Evolutionary conservation across 2,888 invertebrate genomes (phyloP).

Genomic region (Scaptomyza parva): DNA sequence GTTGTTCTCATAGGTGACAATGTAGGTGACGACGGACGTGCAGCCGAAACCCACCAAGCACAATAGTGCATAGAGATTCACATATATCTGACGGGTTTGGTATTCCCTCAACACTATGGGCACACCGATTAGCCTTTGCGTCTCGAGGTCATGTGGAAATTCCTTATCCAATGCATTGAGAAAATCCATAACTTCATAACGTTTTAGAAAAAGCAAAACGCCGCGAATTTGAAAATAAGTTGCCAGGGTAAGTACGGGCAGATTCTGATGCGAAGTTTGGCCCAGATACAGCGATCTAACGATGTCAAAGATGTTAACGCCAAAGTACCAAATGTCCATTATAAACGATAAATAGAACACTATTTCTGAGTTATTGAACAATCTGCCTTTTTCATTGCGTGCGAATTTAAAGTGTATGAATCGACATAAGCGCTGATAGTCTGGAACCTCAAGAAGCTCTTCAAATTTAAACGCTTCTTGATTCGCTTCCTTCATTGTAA

Average conservation of each 20-base stretch:
- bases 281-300: not conserved
- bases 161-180: constrained; percentile 48
- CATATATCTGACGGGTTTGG: constrained; percentile 4
- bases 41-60: not conserved
- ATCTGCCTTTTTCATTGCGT: constrained; percentile 38
- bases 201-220: constrained; percentile 43
- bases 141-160: constrained; percentile 38
- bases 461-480: constrained; percentile 48
- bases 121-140: constrained; percentile 32
- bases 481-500: constrained; percentile 2
- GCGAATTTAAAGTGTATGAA: constrained; percentile 39
- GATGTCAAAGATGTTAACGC: constrained; percentile 33
- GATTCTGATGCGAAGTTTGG: constrained; percentile 12
- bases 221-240: constrained; percentile 44
- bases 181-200: constrained; percentile 36
- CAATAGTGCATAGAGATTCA: not conserved
- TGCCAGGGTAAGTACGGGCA: constrained; percentile 12
- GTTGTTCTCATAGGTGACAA: constrained; percentile 12
- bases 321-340: constrained; percentile 7
- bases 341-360: constrained; percentile 11
- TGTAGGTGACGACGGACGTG: constrained; percentile 19
- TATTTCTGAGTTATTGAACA: constrained; percentile 26
- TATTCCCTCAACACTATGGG: not conserved
- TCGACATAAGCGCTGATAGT: constrained; percentile 14
- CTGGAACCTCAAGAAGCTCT: constrained; percentile 37